Evolutionary conservation across 1,140 invertebrate species (phyloP).

Genomic region (Aleiodes sp.): DNA sequence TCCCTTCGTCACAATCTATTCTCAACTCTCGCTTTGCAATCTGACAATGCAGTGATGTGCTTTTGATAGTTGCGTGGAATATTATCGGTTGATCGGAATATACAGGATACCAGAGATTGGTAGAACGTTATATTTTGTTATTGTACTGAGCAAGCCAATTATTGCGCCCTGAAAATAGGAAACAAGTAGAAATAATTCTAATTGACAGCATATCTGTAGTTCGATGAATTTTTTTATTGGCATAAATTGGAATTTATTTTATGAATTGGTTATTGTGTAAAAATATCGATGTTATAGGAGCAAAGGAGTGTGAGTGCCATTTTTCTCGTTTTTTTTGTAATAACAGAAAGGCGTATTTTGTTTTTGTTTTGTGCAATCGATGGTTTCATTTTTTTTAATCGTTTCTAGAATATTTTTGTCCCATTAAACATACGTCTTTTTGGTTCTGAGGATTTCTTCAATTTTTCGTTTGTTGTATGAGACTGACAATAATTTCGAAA

Average conservation of each 20-base stretch:
- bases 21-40: slow-evolving; percentile 5
- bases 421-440: no score
- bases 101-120: background rate
- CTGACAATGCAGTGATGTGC: slow-evolving; percentile 12
- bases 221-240: background rate
- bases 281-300: background rate
- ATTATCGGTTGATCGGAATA: slow-evolving; percentile 6
- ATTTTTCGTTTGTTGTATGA: no score
- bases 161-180: slow-evolving; percentile 8
- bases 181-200: background rate
- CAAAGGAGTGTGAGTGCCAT: background rate
- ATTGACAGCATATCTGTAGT: background rate
- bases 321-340: no score
- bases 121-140: background rate
- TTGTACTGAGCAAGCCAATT: slow-evolving; percentile 14
- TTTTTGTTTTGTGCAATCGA: no score
- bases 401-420: no score
- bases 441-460: no score
- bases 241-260: slow-evolving; percentile 8
- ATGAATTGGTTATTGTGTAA: background rate
- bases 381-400: no score
- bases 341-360: no score
- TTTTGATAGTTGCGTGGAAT: slow-evolving; percentile 20
- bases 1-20: background rate
- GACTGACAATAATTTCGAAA: no score